A percentile compares a stretch with the other conserved stretches of the same genome.
Conservation (phyloP, 2,888 invertebrate species). For the Phyllotreta striolata region DNA sequence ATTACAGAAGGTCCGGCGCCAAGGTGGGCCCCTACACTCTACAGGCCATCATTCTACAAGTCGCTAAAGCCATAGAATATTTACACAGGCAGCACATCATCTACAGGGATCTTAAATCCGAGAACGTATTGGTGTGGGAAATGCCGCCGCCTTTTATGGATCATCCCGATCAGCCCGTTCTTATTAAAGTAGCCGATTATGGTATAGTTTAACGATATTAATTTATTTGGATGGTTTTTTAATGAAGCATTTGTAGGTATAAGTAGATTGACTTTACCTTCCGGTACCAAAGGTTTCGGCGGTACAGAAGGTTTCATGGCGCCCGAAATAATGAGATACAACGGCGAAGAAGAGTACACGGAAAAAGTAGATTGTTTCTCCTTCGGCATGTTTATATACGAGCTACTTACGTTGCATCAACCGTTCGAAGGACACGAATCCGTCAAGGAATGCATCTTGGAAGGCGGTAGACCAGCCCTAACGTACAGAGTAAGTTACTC, state of each 20-base stretch:
- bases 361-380: conserved; percentile 99
- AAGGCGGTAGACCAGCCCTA: conserved; percentile 91
- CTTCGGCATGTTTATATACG: conserved; percentile 98
- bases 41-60: conserved; percentile 86
- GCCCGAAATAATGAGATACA: conserved; percentile 97
- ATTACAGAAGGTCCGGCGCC: conserved; percentile 85
- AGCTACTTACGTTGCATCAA: conserved; percentile 89
- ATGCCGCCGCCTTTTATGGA: conserved; percentile 83
- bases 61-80: conserved; percentile 93
- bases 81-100: conserved; percentile 92
- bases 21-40: conserved; percentile 82
- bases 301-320: conserved; percentile 99
- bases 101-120: conserved; percentile 92
- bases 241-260: conserved; percentile 67
- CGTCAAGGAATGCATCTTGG: conserved; percentile 94
- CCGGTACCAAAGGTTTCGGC: conserved; percentile 96
- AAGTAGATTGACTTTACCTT: conserved; percentile 85
- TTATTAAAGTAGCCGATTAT: conserved; percentile 96
- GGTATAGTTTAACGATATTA: conserved; percentile 61
- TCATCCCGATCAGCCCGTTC: conserved; percentile 74
- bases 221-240: neutral
- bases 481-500: conserved; percentile 74
- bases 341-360: conserved; percentile 98
- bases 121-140: conserved; percentile 98
- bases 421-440: conserved; percentile 98